Percentiles rank a stretch among this genome's conserved stretches.
Evolutionary conservation across 2,113 vertebrate genomes (phyloP).

Genomic region (Erythrocercus mccallii): DNA sequence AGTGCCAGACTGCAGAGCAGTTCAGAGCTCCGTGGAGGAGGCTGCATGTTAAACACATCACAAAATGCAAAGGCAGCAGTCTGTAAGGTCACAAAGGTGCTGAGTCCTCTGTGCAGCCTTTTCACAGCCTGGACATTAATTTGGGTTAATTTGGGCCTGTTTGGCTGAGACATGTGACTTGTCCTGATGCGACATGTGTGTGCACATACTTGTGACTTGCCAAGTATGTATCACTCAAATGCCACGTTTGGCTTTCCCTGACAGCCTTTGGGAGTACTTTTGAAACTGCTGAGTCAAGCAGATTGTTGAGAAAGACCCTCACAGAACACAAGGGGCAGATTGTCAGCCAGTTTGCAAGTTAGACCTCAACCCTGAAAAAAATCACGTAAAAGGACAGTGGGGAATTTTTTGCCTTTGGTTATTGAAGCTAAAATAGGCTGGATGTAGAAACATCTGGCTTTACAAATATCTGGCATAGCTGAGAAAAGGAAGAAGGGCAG

Average conservation of each 20-base stretch:
- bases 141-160: not conserved
- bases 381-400: not conserved
- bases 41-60: not conserved
- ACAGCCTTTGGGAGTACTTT: not conserved
- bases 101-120: not conserved
- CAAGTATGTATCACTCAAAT: not conserved
- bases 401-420: not conserved
- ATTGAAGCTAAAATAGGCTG: not conserved
- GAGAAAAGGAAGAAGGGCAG: not conserved
- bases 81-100: not conserved
- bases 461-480: not conserved
- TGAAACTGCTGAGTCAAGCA: not conserved
- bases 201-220: not conserved
- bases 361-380: not conserved
- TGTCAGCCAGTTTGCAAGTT: not conserved
- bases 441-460: not conserved
- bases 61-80: not conserved
- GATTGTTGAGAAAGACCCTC: not conserved
- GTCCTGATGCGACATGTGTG: not conserved
- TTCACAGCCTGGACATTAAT: not conserved
- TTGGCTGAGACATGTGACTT: not conserved
- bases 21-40: not conserved
- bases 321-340: not conserved
- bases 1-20: not conserved
- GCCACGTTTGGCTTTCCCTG: not conserved